These are phyloP conservation scores for Tinea pellionella DNA, from an alignment of 2,888 invertebrate species.

Conservation along the genomic window DNA sequence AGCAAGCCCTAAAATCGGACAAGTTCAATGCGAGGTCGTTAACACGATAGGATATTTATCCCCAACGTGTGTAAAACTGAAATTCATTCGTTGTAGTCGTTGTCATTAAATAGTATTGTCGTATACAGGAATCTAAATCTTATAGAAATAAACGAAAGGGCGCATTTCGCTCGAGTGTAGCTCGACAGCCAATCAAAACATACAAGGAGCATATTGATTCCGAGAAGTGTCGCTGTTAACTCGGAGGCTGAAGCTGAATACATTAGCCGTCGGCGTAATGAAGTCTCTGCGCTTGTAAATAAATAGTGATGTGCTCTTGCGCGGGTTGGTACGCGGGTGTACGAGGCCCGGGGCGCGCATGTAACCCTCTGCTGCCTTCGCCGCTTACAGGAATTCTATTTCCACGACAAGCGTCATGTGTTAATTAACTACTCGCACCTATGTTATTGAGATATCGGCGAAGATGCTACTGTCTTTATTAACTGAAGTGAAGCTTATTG, in stretches of 20 bases:
- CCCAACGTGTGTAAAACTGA: constrained; percentile 64
- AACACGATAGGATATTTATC: constrained; percentile 67
- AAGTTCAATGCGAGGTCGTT: constrained; percentile 68
- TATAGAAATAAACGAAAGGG: constrained; percentile 22
- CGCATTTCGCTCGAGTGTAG: constrained; percentile 21
- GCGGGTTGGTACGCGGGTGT: constrained; percentile 17
- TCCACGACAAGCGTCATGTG: constrained; percentile 66
- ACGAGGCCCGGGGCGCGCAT: constrained; percentile 18
- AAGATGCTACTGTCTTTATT: constrained; percentile 63
- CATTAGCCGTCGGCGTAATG: constrained; percentile 70
- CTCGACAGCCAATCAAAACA: constrained; percentile 65
- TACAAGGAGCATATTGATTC: constrained; percentile 71
- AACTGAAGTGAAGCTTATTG: constrained; percentile 60
- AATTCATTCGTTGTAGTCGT: constrained; percentile 66
- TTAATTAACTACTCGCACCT: constrained; percentile 68
- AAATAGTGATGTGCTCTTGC: constrained; percentile 44
- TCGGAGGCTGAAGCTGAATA: constrained; percentile 69
- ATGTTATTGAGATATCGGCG: constrained; percentile 65
- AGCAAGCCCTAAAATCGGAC: constrained; percentile 57
- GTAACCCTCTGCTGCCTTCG: constrained; percentile 30
- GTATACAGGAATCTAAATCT: constrained; percentile 39
- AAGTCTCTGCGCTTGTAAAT: constrained; percentile 69
- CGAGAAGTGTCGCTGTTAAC: constrained; percentile 71
- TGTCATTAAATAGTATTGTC: constrained; percentile 54
- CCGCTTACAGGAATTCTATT: constrained; percentile 62